Evolutionary conservation across 2,113 vertebrate species (phyloP).

Genomic region (Morone chrysops): DNA sequence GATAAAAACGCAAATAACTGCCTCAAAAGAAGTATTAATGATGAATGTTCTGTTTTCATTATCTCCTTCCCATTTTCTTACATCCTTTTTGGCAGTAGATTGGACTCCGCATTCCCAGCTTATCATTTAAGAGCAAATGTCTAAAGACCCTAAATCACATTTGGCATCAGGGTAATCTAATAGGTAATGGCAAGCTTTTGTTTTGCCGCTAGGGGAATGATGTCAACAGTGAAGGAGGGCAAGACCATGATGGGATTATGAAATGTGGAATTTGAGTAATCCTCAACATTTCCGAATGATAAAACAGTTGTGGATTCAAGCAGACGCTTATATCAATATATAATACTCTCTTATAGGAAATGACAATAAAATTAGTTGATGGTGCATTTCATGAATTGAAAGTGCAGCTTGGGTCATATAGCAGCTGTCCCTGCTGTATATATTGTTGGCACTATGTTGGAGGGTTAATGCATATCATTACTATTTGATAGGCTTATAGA

Average conservation of each 20-base stretch:
- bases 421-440: neutral
- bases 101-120: slow-evolving; percentile 44
- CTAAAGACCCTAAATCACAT: slow-evolving; percentile 68
- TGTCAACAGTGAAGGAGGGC: slow-evolving; percentile 50
- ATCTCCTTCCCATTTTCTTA: slow-evolving; percentile 27
- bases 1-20: slow-evolving; percentile 28
- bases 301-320: slow-evolving; percentile 30
- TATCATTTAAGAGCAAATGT: slow-evolving; percentile 66
- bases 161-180: slow-evolving; percentile 71
- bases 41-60: slow-evolving; percentile 47
- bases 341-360: slow-evolving; percentile 39
- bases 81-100: slow-evolving; percentile 34
- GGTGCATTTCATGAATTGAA: slow-evolving; percentile 45
- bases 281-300: slow-evolving; percentile 53
- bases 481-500: slow-evolving; percentile 54
- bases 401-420: slow-evolving; percentile 37
- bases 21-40: slow-evolving; percentile 43
- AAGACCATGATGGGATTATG: slow-evolving; percentile 67
- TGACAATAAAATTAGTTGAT: slow-evolving; percentile 48
- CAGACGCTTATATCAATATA: slow-evolving; percentile 6
- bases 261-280: slow-evolving; percentile 69
- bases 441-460: slow-evolving; percentile 27
- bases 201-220: slow-evolving; percentile 54
- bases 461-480: slow-evolving; percentile 65
- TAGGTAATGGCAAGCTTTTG: slow-evolving; percentile 64